phyloP scores from a whole-genome alignment of 2,888 invertebrate genomes.

The Diplazon laetatorius region DNA sequence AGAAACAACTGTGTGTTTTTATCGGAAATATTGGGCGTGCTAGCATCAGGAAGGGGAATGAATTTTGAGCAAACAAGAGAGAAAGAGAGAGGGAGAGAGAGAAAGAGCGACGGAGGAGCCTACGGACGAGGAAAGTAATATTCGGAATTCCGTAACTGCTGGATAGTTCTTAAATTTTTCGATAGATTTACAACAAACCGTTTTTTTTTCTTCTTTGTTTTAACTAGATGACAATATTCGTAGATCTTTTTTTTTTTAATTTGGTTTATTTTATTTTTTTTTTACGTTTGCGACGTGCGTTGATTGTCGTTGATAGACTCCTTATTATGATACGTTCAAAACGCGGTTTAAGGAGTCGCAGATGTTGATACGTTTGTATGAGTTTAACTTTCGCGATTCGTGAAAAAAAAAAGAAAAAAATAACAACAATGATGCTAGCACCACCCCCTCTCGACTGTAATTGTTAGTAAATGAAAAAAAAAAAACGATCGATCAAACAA shows the following conservation, averaged over 20 bases:
- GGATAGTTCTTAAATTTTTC: slow-evolving; percentile 22
- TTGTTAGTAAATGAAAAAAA: too few species aligned
- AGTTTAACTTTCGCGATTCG: not conserved
- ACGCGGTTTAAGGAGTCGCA: slow-evolving; percentile 32
- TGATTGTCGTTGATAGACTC: slow-evolving; percentile 11
- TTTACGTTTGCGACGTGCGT: too few species aligned
- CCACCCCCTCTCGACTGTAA: too few species aligned
- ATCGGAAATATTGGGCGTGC: slow-evolving; percentile 61
- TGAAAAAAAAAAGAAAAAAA: not conserved
- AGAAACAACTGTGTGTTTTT: too few species aligned
- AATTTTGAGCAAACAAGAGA: too few species aligned
- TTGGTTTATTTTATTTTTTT: slow-evolving; percentile 25
- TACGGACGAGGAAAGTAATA: not conserved
- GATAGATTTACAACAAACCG: not conserved
- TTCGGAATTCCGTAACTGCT: slow-evolving; percentile 31
- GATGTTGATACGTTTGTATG: not conserved
- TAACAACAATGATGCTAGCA: slow-evolving; percentile 23
- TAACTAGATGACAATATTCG: slow-evolving; percentile 2
- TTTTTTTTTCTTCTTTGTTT: slow-evolving; percentile 22
- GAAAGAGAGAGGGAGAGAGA: not conserved
- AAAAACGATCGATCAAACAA: too few species aligned
- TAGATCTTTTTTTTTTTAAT: too few species aligned
- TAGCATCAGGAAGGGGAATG: slow-evolving; percentile 62
- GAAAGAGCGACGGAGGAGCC: too few species aligned
- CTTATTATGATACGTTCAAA: slow-evolving; percentile 41